Conservation (phyloP, 2,797 vertebrate genomes). For the Buphagus erythrorhynchus region DNA sequence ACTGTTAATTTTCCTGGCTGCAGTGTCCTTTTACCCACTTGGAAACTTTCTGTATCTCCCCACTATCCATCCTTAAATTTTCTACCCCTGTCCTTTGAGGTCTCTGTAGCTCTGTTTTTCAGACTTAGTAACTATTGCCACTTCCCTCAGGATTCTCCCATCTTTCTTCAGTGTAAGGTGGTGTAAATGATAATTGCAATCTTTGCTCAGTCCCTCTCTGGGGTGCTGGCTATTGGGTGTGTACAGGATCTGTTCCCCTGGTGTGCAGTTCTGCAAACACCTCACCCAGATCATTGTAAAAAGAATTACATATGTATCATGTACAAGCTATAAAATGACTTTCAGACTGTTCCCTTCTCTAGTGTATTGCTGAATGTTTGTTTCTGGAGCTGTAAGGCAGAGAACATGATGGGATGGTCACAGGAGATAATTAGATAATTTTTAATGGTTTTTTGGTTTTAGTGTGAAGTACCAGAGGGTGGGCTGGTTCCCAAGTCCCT, state of each 20-base stretch:
- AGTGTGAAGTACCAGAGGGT: conserved; percentile 98
- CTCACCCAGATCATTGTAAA: neutral
- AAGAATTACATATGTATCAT: neutral
- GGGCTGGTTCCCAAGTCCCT: conserved; percentile 96
- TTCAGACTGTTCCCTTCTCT: neutral
- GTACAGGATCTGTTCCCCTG: neutral
- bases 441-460: neutral
- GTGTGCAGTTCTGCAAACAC: neutral
- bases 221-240: neutral
- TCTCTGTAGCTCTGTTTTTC: neutral
- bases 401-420: neutral
- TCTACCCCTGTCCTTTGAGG: neutral
- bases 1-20: neutral
- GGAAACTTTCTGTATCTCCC: neutral
- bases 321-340: neutral
- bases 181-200: neutral
- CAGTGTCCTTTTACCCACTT: neutral
- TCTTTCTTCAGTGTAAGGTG: neutral
- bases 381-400: neutral
- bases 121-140: neutral
- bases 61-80: neutral
- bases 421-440: neutral
- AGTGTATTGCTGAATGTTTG: neutral
- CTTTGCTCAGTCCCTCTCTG: neutral
- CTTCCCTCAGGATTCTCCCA: neutral